These are phyloP conservation scores for Patiria pectinifera DNA, from an alignment of 53 echinoderm and acorn worm genomes.

Conservation along the genomic window DNA sequence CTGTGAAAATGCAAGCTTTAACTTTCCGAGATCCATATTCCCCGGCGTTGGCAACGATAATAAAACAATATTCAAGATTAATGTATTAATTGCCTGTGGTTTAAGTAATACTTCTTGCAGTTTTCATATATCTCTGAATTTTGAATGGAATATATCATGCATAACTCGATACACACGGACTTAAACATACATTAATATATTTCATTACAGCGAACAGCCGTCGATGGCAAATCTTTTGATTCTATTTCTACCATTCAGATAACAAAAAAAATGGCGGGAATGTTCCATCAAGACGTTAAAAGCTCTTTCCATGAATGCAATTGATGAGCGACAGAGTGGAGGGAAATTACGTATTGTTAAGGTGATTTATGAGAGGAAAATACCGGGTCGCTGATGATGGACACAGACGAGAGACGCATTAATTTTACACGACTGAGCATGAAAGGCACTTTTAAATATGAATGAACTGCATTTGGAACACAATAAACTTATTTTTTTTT, in stretches of 20 bases:
- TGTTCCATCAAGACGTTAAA: neutral
- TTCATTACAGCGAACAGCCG: neutral
- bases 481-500: neutral
- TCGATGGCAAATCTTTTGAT: neutral
- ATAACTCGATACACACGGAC: neutral
- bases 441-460: neutral
- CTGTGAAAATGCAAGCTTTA: too few relatives aligned
- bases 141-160: too few relatives aligned
- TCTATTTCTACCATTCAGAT: neutral
- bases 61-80: too few relatives aligned
- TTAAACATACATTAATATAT: neutral
- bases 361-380: neutral
- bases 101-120: too few relatives aligned
- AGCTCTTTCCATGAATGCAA: slow-evolving; percentile 6
- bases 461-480: neutral
- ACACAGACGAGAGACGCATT: neutral
- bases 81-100: too few relatives aligned
- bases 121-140: neutral
- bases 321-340: neutral
- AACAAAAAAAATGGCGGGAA: too few relatives aligned
- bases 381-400: neutral
- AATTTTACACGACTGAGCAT: neutral
- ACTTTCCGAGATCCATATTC: too few relatives aligned
- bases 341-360: neutral
- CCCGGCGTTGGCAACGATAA: too few relatives aligned